Conservation (phyloP, 2,113 vertebrate genomes). For the Sceloporus undulatus region DNA sequence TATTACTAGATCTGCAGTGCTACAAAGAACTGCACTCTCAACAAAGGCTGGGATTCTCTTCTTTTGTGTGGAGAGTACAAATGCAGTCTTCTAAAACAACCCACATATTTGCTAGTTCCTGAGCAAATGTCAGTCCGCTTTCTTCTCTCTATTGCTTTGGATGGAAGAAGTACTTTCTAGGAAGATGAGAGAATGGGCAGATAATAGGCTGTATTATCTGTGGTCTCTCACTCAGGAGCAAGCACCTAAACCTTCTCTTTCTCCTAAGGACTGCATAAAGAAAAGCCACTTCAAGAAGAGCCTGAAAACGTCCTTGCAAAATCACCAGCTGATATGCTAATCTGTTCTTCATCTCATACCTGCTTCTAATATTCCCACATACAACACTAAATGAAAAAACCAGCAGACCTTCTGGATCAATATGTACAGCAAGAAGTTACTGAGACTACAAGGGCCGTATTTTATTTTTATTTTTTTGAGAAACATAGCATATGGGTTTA, state of each 20-base stretch:
- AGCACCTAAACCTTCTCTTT: not conserved
- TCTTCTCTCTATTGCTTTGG: not conserved
- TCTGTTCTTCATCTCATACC: not conserved
- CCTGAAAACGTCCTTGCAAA: not conserved
- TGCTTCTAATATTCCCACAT: not conserved
- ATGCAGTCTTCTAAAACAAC: not conserved
- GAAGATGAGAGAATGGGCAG: not conserved
- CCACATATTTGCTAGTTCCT: not conserved
- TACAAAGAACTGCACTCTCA: not conserved
- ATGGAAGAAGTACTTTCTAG: not conserved
- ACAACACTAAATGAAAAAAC: no score
- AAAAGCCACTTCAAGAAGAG: not conserved
- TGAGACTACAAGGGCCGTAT: no score
- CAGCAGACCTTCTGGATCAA: no score
- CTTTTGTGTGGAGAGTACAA: not conserved
- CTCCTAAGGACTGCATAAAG: not conserved
- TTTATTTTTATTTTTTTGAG: no score
- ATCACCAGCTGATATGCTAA: not conserved
- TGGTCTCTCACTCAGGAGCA: not conserved
- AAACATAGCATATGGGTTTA: conserved; percentile 11
- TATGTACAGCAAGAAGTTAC: no score
- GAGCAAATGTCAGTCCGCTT: not conserved
- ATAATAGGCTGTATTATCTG: not conserved
- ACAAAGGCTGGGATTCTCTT: not conserved
- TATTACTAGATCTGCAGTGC: conserved; percentile 2